Conservation (phyloP, 92 coral and sea anemone genomes). For the Zoanthus sociatus region DNA sequence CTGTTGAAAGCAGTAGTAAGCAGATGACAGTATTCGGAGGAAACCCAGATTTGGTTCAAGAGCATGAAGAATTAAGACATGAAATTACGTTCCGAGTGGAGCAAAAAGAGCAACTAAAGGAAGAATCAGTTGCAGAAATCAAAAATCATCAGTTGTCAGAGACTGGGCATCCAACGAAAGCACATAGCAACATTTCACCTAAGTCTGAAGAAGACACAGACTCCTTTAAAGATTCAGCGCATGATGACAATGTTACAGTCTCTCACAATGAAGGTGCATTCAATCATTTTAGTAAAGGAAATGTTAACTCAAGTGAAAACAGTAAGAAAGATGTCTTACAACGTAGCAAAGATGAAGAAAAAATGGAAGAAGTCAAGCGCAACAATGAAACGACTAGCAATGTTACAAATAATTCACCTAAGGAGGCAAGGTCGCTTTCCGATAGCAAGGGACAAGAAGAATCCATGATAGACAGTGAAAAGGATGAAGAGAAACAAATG, state of each 20-base stretch:
- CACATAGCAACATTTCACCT: background rate
- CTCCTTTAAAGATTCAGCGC: background rate
- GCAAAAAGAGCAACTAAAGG: background rate
- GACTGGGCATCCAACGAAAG: background rate
- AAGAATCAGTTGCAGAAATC: background rate
- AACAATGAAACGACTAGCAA: background rate
- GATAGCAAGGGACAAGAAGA: background rate
- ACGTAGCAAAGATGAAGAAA: background rate
- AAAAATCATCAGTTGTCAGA: background rate
- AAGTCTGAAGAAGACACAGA: background rate
- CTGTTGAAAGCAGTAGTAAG: background rate
- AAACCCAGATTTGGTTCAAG: background rate
- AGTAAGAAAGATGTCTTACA: background rate
- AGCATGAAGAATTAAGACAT: background rate
- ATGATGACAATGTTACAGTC: background rate
- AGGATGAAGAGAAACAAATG: constrained; percentile 8
- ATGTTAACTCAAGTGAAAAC: background rate
- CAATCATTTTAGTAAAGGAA: background rate
- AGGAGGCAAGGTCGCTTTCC: background rate
- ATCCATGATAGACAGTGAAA: too few species aligned
- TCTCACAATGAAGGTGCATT: background rate
- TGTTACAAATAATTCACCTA: background rate
- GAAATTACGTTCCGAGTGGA: background rate
- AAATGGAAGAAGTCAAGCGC: background rate
- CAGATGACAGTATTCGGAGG: background rate